phyloP scores from a whole-genome alignment of 2,888 invertebrate genomes.

The Aspidiotus rigidus region DNA sequence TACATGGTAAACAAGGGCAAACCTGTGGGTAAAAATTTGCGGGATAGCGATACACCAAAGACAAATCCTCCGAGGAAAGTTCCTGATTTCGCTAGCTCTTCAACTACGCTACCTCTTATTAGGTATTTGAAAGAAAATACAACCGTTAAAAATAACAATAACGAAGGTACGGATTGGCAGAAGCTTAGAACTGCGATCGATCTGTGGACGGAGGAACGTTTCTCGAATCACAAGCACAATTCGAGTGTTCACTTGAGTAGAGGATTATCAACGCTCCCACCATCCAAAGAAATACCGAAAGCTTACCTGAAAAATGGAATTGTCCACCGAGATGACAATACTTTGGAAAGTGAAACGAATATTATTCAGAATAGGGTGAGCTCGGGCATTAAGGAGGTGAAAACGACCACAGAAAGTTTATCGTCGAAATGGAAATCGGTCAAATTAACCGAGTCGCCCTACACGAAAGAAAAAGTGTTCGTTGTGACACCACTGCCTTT shows the following conservation, averaged over 20 bases:
- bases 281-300: conserved; percentile 66
- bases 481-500: conserved; percentile 68
- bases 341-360: neutral
- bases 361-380: conserved; percentile 15
- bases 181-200: conserved; percentile 73
- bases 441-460: conserved; percentile 62
- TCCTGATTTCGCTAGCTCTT: neutral
- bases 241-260: conserved; percentile 35
- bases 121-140: conserved; percentile 9
- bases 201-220: conserved; percentile 72
- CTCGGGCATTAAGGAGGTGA: neutral
- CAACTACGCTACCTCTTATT: conserved; percentile 12
- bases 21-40: neutral
- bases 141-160: conserved; percentile 43
- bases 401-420: conserved; percentile 41
- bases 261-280: conserved; percentile 44
- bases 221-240: conserved; percentile 39
- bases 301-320: conserved; percentile 55
- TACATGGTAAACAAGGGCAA: conserved; percentile 50
- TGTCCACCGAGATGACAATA: neutral
- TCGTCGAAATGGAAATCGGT: conserved; percentile 56
- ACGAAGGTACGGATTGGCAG: conserved; percentile 56
- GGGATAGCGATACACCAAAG: neutral
- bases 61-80: neutral
- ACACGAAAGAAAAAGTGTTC: conserved; percentile 69